Evolutionary conservation across 2,888 invertebrate genomes (phyloP).

Genomic region (Phortica okadai): DNA sequence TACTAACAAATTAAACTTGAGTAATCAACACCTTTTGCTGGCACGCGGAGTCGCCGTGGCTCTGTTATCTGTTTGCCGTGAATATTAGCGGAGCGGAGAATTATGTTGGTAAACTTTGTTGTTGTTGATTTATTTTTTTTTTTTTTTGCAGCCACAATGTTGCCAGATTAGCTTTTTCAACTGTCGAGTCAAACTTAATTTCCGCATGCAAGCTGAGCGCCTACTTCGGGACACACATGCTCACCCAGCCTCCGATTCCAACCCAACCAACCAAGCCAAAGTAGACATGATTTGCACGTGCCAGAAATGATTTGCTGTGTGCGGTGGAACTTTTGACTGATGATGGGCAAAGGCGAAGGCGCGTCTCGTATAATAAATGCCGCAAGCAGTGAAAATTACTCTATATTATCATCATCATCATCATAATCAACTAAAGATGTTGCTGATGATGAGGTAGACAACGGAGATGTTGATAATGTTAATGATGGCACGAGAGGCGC

Average conservation of each 20-base stretch:
- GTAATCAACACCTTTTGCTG: constrained; percentile 66
- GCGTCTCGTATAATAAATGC: constrained; percentile 7
- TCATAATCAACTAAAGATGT: constrained; percentile 10
- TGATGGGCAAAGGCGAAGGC: neutral
- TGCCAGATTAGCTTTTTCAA: constrained; percentile 29
- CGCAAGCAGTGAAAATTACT: constrained; percentile 9
- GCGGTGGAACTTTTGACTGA: constrained; percentile 39
- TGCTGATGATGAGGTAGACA: constrained; percentile 13
- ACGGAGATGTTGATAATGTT: neutral
- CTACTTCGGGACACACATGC: neutral
- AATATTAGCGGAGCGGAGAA: neutral
- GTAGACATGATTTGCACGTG: constrained; percentile 2
- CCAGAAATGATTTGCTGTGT: constrained; percentile 10
- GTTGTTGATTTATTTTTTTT: too few species aligned
- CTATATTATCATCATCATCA: constrained; percentile 41
- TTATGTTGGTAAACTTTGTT: neutral
- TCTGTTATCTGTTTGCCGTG: constrained; percentile 14
- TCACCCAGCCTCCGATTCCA: neutral
- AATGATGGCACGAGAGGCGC: neutral
- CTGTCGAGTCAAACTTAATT: constrained; percentile 58
- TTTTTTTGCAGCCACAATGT: neutral
- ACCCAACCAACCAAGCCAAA: neutral
- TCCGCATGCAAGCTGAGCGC: constrained; percentile 47
- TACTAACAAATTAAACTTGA: constrained; percentile 67
- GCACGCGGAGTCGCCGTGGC: constrained; percentile 39